Conservation (phyloP, 2,113 vertebrate genomes). For the Saccopteryx bilineata region DNA sequence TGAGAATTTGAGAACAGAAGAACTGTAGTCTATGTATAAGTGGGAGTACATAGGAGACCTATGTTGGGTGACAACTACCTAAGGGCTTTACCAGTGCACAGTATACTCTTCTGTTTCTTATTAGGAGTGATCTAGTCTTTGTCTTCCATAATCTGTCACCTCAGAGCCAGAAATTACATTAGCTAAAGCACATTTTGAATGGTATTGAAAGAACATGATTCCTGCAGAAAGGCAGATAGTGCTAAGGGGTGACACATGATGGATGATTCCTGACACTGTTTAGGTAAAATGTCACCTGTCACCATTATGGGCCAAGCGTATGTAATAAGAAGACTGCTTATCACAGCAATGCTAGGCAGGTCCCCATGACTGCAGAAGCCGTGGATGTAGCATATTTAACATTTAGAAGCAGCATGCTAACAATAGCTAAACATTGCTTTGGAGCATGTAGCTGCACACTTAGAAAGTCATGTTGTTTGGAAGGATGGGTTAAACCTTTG, state of each 20-base stretch:
- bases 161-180: conserved; percentile 57
- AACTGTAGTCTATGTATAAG: neutral
- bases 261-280: conserved; percentile 59
- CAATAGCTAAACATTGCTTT: neutral
- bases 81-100: conserved; percentile 27
- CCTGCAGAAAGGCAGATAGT: conserved; percentile 45
- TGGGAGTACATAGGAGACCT: neutral
- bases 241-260: conserved; percentile 46
- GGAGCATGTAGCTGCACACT: neutral
- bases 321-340: conserved; percentile 42
- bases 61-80: neutral
- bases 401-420: neutral
- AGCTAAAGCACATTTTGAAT: conserved; percentile 62
- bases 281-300: conserved; percentile 62
- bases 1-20: neutral
- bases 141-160: neutral
- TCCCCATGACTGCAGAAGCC: neutral
- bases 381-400: neutral
- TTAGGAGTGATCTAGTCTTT: conserved; percentile 10
- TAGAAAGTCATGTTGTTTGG: neutral
- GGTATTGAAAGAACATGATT: conserved; percentile 47
- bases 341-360: neutral
- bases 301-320: neutral
- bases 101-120: neutral
- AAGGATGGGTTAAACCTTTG: neutral